Conservation (phyloP, 2,888 invertebrate species). For the Diachrysia chrysitis region DNA sequence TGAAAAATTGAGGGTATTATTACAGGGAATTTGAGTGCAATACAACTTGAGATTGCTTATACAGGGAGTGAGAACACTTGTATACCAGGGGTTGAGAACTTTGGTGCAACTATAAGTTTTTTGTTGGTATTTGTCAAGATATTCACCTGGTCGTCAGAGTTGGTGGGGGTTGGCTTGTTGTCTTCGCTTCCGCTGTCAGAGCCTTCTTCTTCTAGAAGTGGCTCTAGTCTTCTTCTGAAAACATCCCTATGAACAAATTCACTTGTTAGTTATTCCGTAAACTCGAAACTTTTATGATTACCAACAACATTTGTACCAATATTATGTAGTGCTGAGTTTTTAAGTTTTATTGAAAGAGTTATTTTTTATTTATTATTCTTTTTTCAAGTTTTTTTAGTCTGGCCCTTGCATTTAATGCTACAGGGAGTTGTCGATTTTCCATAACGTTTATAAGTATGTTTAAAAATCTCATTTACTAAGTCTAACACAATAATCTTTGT, state of each 20-base stretch:
- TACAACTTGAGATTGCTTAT: not conserved
- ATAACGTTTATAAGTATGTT: no score
- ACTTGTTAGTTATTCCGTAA: constrained; percentile 26
- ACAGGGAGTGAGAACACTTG: constrained; percentile 8
- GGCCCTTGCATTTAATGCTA: no score
- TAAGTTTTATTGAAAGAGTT: no score
- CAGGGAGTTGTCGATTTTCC: no score
- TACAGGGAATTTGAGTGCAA: constrained; percentile 18
- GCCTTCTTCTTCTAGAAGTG: constrained; percentile 94
- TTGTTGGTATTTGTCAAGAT: constrained; percentile 58
- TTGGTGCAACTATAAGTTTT: constrained; percentile 52
- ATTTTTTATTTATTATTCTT: no score
- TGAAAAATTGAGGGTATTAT: constrained; percentile 37
- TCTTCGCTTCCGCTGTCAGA: constrained; percentile 90
- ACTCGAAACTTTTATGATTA: constrained; percentile 15
- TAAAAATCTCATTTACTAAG: no score
- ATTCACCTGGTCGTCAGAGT: constrained; percentile 88
- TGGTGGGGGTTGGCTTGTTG: constrained; percentile 85
- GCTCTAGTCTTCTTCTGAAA: constrained; percentile 93
- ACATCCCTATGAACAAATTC: constrained; percentile 78
- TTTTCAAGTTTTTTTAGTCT: no score
- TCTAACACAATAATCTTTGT: no score
- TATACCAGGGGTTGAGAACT: constrained; percentile 36
- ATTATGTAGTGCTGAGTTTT: no score
- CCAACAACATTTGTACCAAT: not conserved